Evolutionary conservation across 1,140 invertebrate genomes (phyloP).

Genomic region (Octopus bimaculoides): DNA sequence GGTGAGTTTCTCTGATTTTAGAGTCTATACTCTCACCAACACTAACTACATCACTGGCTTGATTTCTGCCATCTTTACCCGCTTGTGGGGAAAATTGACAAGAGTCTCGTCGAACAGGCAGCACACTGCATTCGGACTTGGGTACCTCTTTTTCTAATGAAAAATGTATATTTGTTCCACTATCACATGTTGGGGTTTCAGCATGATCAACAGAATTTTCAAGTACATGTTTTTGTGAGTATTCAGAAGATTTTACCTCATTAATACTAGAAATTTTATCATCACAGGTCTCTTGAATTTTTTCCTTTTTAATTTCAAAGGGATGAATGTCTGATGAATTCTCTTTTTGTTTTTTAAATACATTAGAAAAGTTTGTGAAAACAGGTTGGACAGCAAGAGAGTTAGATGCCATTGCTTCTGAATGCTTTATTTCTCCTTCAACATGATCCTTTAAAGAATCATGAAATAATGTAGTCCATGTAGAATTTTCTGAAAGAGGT

Average conservation of each 20-base stretch:
- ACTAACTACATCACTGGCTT: neutral
- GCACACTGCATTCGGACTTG: neutral
- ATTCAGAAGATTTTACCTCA: neutral
- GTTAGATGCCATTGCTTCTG: no score
- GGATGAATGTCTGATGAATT: neutral
- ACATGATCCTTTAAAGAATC: neutral
- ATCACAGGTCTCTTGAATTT: slow-evolving; percentile 2
- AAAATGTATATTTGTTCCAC: neutral
- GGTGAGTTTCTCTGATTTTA: neutral
- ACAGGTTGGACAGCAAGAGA: neutral
- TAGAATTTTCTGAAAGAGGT: neutral
- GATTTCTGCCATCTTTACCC: neutral
- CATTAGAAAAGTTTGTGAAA: slow-evolving; percentile 5
- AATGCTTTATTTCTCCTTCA: neutral
- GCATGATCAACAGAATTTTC: neutral
- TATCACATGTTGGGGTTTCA: neutral
- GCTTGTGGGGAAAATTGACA: neutral
- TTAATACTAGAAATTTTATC: neutral
- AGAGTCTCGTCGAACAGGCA: neutral
- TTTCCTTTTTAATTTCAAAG: neutral
- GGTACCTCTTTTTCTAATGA: neutral
- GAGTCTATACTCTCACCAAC: slow-evolving; percentile 1
- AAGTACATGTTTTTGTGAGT: neutral
- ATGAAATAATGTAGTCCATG: neutral
- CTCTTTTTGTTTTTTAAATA: slow-evolving; percentile 6